Base-by-base conservation (phyloP, 2,888 invertebrate species). In the Lacanobia wlatinum region DNA sequence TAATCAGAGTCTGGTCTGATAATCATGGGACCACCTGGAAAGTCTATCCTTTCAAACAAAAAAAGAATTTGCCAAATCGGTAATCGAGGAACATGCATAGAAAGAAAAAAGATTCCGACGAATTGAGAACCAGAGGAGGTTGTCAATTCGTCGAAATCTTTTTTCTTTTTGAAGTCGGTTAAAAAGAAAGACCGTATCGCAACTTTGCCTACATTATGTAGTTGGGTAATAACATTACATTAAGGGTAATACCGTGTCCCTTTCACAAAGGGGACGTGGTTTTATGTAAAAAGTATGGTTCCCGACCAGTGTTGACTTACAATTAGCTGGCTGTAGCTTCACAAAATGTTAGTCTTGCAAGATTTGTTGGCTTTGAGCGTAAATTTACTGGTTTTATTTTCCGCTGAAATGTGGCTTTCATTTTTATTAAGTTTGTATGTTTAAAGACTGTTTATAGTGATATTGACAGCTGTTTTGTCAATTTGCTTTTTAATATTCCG, bases 241-340 rank as follows among this genome's bases (percentile, higher is more conserved):
- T 48, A 48, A 28, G 6, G 7, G 21, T 21, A 34, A 23, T 28
- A 21, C 10, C 34, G 8, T 10, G 5, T 14, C 6, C 12, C 21
- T 21, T 46, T n/a, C 14, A 3, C 55, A 48, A 12, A 3, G 14
- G 10, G 14, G 1, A 48, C 46, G n/a, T 12, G 2, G 23, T 10
- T 28, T 61, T 34, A 70, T 50, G 0, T 53, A 72, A 78, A 48
- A 40, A 43, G 21, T 2, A 43, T 4, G 9, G 9, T 9, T 12
- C 0, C 5, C 2, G 0, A 62, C 16, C 28, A 18, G n/a, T 61
- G 63, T 76, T 80, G 58, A 76, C 52, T 76, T 62, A 63, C 63
- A 80, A 76, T 76, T 75, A 75, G 12, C n/a, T 8, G 18, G 12
- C 28, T 52, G 38, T 46, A 50, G 43, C 5, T 40, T 46, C 10